Base-by-base conservation (phyloP, 2,888 invertebrate species). In the Ennomos erosarius region DNA sequence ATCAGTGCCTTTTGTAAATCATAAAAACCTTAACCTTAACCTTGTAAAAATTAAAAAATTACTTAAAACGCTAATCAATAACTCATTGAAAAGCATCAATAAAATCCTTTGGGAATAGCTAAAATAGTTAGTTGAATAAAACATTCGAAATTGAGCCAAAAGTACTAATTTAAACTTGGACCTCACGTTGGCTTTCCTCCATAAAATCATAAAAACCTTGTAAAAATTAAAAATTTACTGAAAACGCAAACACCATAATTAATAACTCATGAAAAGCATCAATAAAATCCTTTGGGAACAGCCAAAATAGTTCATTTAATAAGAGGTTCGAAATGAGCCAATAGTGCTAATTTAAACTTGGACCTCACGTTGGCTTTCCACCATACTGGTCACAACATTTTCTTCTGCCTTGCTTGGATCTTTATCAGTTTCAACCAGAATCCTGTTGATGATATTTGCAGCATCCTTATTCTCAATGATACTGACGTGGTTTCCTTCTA, bases 401-500 rank as follows among this genome's bases (percentile, higher is more conserved):
- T 81, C 79, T 4, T 78, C 64, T 1, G 67, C 57, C 52, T 90
- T 90, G 1, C 75, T 80, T 9, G 60, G 65, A 3, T 75, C 71
- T 0, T 55, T 72, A 6, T 82, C 81, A 13, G 66, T 78, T 8
- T 82, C 84, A 0, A 70, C 56, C 13, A 92, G 49, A 9, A 80
- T 60, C 58, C 81, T 87, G 64, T 95, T 95, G 45, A 96, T 94
- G 36, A 95, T 91, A 68, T 95, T 93, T 0, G 95, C 93, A 48
- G 95, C 85, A 67, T 94, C 94, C 48, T 93, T 89, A 71, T 95
- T 95, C 10, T 96, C 94, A 67, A 96, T 75, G 71, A 97, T 95
- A 40, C 94, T 94, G 0, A 93, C 79, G 72, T 97, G 97, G 75
- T 95, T 95, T 9, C 96, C 97, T 73, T 96, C 95, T n/a, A 96